Conservation (phyloP, 2,888 invertebrate genomes). For the Anthrax anthrax region DNA sequence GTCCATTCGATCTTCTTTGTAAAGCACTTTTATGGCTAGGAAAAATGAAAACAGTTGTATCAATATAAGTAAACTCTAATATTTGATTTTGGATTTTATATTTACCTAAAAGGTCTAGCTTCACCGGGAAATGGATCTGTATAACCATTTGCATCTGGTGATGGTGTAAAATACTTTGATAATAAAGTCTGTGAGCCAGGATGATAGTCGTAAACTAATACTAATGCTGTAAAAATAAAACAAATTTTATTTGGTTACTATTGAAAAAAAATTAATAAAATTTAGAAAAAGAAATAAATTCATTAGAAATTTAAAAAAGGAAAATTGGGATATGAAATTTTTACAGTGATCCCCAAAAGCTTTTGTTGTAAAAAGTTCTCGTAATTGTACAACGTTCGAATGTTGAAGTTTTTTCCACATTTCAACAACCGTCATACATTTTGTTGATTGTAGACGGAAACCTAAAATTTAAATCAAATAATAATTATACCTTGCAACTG, state of each 20-base stretch:
- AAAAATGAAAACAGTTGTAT: slow-evolving; percentile 7
- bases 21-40: slow-evolving; percentile 34
- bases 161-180: slow-evolving; percentile 63
- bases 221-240: slow-evolving; percentile 47
- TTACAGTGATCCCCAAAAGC: slow-evolving; percentile 92
- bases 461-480: slow-evolving; percentile 37
- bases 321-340: too few relatives aligned
- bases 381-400: slow-evolving; percentile 83
- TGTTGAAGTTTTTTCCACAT: slow-evolving; percentile 92
- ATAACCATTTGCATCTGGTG: slow-evolving; percentile 44
- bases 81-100: too few relatives aligned
- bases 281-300: too few relatives aligned
- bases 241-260: too few relatives aligned
- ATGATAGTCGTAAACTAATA: slow-evolving; percentile 93
- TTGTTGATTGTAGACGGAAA: slow-evolving; percentile 65
- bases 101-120: slow-evolving; percentile 40
- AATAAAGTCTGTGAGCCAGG: slow-evolving; percentile 80
- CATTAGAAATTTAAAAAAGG: too few relatives aligned
- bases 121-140: slow-evolving; percentile 71
- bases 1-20: slow-evolving; percentile 46
- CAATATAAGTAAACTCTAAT: too few relatives aligned
- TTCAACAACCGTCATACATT: slow-evolving; percentile 74
- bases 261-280: too few relatives aligned
- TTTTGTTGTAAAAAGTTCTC: slow-evolving; percentile 89
- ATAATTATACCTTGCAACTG: too few relatives aligned